A percentile compares a stretch with the other conserved stretches of the same genome.
Conservation (phyloP, 2,888 invertebrate genomes). For the Arenicola marina region DNA sequence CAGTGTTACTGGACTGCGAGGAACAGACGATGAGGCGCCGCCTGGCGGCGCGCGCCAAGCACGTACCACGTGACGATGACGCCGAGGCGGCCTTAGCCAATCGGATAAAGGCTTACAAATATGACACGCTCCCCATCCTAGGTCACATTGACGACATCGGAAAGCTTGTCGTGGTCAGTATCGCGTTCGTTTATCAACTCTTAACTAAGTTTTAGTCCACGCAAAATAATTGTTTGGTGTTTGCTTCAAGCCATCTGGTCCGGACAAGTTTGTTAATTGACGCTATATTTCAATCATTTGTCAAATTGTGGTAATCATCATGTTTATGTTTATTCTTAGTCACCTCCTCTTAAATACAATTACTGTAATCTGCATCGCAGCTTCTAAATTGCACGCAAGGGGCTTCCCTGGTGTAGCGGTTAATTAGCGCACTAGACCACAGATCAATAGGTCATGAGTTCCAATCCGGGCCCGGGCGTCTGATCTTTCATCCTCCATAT, state of each 20-base stretch:
- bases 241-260: too few relatives aligned
- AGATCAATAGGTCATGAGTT: too few relatives aligned
- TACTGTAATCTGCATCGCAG: too few relatives aligned
- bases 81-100: neutral
- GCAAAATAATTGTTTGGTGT: too few relatives aligned
- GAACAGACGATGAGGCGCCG: constrained; percentile 43
- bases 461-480: too few relatives aligned
- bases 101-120: constrained; percentile 36
- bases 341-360: neutral
- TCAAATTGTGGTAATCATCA: neutral
- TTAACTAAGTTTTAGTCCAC: too few relatives aligned
- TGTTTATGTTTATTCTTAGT: neutral
- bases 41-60: constrained; percentile 35
- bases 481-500: too few relatives aligned
- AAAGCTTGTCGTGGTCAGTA: constrained; percentile 52
- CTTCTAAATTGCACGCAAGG: too few relatives aligned
- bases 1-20: constrained; percentile 55
- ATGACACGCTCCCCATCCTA: constrained; percentile 51
- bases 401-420: too few relatives aligned
- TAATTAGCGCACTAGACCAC: too few relatives aligned
- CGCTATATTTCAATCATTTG: neutral
- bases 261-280: too few relatives aligned
- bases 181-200: too few relatives aligned
- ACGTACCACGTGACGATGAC: constrained; percentile 23
- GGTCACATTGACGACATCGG: constrained; percentile 49